Evolutionary conservation across 2,888 invertebrate genomes (phyloP).

Genomic region (Liodrosophila aerea): DNA sequence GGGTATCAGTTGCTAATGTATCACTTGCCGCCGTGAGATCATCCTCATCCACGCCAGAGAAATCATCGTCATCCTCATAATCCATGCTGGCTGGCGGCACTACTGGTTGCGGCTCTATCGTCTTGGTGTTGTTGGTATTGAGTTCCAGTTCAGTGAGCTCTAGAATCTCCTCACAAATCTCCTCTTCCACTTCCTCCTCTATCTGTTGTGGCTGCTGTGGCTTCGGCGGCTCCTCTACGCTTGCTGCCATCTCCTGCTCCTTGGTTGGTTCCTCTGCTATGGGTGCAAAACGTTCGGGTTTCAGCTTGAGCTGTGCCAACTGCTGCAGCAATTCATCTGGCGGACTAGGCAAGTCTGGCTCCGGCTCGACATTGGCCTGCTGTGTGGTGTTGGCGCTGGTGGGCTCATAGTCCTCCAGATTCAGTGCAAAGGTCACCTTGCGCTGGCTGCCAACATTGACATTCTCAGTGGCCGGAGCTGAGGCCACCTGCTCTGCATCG

Average conservation of each 20-base stretch:
- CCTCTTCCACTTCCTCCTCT: constrained; percentile 48
- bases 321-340: constrained; percentile 51
- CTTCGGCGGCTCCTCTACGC: not conserved
- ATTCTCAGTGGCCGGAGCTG: constrained; percentile 10
- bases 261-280: constrained; percentile 51
- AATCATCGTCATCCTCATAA: constrained; percentile 58
- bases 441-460: constrained; percentile 36
- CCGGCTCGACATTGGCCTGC: not conserved
- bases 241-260: constrained; percentile 26
- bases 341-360: constrained; percentile 34
- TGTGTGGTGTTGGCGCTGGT: too few relatives aligned
- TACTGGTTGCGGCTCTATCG: not conserved
- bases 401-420: constrained; percentile 84
- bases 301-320: constrained; percentile 52
- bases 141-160: constrained; percentile 41
- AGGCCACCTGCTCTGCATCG: constrained; percentile 32
- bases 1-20: constrained; percentile 10
- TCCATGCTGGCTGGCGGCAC: constrained; percentile 28
- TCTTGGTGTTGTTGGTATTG: not conserved
- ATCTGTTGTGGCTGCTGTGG: not conserved
- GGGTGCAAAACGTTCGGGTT: constrained; percentile 32
- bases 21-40: constrained; percentile 41
- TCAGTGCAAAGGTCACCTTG: constrained; percentile 83
- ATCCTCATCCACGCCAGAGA: constrained; percentile 64
- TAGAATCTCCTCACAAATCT: constrained; percentile 81